Percentiles rank a stretch among this genome's conserved stretches.
Conservation (phyloP, 2,888 invertebrate species). For the Macrosoma leucophasiata region DNA sequence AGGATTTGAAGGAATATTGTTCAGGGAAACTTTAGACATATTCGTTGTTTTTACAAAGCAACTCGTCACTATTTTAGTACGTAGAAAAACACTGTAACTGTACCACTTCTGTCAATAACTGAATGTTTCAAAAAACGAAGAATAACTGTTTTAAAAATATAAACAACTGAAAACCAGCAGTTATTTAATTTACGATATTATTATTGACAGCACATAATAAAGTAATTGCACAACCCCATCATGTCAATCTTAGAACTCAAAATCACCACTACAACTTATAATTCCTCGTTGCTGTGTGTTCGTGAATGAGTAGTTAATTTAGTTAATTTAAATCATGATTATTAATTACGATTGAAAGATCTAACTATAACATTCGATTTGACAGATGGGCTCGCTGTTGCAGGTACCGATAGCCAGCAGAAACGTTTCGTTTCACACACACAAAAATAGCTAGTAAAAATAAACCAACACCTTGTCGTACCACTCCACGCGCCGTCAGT, state of each 20-base stretch:
- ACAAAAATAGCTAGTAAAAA: slow-evolving; percentile 25
- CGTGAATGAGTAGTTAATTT: too few species aligned
- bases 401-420: slow-evolving; percentile 1
- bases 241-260: slow-evolving; percentile 19
- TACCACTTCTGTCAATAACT: too few species aligned
- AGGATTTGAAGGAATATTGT: slow-evolving; percentile 67
- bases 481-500: slow-evolving; percentile 48
- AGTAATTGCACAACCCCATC: slow-evolving; percentile 46
- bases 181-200: slow-evolving; percentile 46
- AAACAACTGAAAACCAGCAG: slow-evolving; percentile 43
- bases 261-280: too few species aligned
- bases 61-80: too few species aligned
- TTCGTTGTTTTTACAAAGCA: slow-evolving; percentile 34
- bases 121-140: too few species aligned
- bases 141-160: too few species aligned
- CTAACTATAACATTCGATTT: too few species aligned
- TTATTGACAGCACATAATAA: slow-evolving; percentile 40
- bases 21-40: slow-evolving; percentile 69
- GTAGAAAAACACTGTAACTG: slow-evolving; percentile 35
- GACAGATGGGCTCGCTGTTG: slow-evolving; percentile 25
- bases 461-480: slow-evolving; percentile 26
- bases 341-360: too few species aligned
- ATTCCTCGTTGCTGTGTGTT: too few species aligned
- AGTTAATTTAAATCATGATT: too few species aligned
- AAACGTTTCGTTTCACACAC: slow-evolving; percentile 51